A percentile compares a stretch with the other conserved stretches of the same genome.
These are phyloP conservation scores for Ceyx erithaca DNA, from an alignment of 2,797 vertebrate species.

Conservation along the genomic window DNA sequence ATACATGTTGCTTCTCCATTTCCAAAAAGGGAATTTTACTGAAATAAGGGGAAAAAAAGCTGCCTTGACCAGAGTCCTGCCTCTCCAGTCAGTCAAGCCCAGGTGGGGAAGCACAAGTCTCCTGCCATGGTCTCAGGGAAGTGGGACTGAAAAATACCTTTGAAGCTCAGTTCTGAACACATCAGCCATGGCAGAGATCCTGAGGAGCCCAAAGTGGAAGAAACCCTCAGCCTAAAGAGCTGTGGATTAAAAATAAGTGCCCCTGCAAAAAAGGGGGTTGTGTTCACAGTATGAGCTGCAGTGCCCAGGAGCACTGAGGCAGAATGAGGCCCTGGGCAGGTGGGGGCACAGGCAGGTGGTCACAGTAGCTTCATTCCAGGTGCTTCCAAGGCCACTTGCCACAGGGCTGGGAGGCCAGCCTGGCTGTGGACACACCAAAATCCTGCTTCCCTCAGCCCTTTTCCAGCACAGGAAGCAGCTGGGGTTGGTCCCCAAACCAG, in stretches of 20 bases:
- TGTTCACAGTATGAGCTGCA: slow-evolving; percentile 70
- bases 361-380: not conserved
- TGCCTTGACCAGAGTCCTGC: not conserved
- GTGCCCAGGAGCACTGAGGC: accelerated
- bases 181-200: not conserved
- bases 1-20: accelerated
- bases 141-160: not conserved
- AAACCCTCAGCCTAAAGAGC: not conserved
- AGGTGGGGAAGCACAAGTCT: not conserved
- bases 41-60: not conserved
- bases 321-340: accelerated
- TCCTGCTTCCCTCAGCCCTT: accelerated
- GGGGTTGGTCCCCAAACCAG: not conserved
- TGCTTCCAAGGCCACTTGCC: not conserved
- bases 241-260: not conserved
- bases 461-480: not conserved
- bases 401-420: not conserved
- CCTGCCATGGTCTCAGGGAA: not conserved
- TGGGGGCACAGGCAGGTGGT: not conserved
- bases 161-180: not conserved
- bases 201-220: not conserved
- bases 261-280: slow-evolving; percentile 39
- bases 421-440: accelerated
- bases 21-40: not conserved
- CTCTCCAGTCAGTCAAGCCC: not conserved